Percentiles rank a stretch among this genome's conserved stretches.
Conservation (phyloP, 2,888 invertebrate species). For the Halictus quadricinctus region DNA sequence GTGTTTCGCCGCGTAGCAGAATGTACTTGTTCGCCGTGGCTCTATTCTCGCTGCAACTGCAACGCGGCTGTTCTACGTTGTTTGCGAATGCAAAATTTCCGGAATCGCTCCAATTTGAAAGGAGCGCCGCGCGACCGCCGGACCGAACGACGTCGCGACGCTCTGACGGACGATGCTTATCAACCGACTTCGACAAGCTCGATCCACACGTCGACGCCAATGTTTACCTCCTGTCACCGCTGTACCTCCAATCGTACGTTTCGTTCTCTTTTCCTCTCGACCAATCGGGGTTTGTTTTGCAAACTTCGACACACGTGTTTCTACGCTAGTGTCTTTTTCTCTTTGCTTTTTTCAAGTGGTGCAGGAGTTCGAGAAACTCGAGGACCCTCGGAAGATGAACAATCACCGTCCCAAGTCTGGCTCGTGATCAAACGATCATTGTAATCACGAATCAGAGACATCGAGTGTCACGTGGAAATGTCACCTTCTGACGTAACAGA, state of each 20-base stretch:
- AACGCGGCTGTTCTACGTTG: slow-evolving; percentile 36
- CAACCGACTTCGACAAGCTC: slow-evolving; percentile 25
- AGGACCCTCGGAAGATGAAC: no score
- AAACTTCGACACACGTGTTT: not conserved
- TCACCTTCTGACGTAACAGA: no score
- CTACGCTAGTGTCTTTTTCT: not conserved
- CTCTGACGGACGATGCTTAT: not conserved
- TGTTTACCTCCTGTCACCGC: not conserved
- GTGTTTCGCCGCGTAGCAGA: slow-evolving; percentile 46
- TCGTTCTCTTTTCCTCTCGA: not conserved
- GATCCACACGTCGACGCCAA: slow-evolving; percentile 22
- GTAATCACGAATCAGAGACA: no score
- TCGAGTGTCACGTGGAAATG: no score
- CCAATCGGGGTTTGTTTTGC: not conserved
- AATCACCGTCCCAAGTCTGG: no score
- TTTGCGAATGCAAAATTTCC: slow-evolving; percentile 56
- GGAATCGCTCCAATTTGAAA: slow-evolving; percentile 60
- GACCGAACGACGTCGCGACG: not conserved
- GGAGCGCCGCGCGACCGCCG: slow-evolving; percentile 35
- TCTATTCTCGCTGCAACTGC: slow-evolving; percentile 5
- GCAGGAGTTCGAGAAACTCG: no score
- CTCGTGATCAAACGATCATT: not conserved
- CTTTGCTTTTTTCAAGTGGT: not conserved
- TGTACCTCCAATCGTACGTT: not conserved
- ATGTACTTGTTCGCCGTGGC: not conserved